Percentiles rank a stretch among this genome's conserved stretches.
Conservation (phyloP, 2,113 vertebrate genomes). For the Cynopterus brachyotis region DNA sequence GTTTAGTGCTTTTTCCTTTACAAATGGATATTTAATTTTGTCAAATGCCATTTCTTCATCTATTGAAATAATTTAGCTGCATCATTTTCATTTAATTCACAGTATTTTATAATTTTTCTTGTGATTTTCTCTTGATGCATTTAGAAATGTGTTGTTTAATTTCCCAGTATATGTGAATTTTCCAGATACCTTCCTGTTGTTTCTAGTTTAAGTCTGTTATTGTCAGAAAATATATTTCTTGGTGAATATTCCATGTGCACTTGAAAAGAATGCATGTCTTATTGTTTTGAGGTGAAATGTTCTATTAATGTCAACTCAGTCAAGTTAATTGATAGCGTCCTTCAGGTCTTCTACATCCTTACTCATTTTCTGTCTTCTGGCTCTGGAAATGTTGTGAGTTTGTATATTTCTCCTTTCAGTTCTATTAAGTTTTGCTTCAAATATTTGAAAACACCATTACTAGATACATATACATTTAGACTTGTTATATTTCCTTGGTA, state of each 20-base stretch:
- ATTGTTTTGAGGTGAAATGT: not conserved
- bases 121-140: not conserved
- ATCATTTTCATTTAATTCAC: slow-evolving; percentile 7
- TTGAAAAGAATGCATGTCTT: not conserved
- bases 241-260: not conserved
- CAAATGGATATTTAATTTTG: not conserved
- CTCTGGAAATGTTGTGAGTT: not conserved
- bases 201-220: slow-evolving; percentile 32
- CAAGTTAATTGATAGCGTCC: not conserved
- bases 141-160: not conserved
- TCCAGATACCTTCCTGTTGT: not conserved
- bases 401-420: not conserved
- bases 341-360: not conserved
- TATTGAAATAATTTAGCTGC: slow-evolving; percentile 13
- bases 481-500: not conserved
- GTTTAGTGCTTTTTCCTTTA: not conserved
- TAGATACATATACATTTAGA: not conserved
- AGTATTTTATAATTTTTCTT: not conserved
- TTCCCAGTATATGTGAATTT: not conserved
- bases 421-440: not conserved
- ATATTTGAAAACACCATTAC: not conserved
- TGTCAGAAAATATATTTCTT: not conserved
- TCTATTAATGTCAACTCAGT: not conserved
- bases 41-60: not conserved
- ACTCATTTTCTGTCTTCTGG: not conserved